phyloP scores from a whole-genome alignment of 2,797 vertebrate genomes.

The Pseudochirops corinnae region DNA sequence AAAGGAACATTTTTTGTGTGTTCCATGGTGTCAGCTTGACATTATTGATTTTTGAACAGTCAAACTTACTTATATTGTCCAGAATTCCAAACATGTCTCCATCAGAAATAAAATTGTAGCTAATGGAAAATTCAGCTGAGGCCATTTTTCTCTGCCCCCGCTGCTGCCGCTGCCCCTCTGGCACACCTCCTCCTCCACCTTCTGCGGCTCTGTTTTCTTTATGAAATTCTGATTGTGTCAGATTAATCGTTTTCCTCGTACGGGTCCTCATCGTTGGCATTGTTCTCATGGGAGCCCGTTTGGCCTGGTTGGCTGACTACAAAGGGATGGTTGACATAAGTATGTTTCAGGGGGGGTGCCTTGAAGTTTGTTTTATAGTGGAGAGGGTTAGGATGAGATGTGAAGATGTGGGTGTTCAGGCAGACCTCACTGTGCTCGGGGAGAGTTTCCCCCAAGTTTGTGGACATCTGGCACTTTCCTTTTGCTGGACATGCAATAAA shows the following conservation, averaged over 20 bases:
- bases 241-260: slow-evolving; percentile 55
- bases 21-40: slow-evolving; percentile 85
- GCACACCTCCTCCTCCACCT: slow-evolving; percentile 16
- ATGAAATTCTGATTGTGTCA: slow-evolving; percentile 69
- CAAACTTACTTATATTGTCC: slow-evolving; percentile 85
- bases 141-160: slow-evolving; percentile 63
- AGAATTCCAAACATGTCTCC: slow-evolving; percentile 86
- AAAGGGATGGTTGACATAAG: neutral
- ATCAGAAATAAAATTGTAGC: slow-evolving; percentile 84
- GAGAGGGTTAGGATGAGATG: neutral
- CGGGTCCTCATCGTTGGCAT: neutral
- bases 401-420: neutral
- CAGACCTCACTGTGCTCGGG: neutral
- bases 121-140: slow-evolving; percentile 84
- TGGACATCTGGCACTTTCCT: neutral
- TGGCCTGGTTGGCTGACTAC: neutral
- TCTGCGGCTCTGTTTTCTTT: neutral
- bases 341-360: neutral
- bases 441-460: neutral
- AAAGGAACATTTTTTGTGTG: slow-evolving; percentile 84
- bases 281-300: neutral
- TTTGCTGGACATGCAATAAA: slow-evolving; percentile 1
- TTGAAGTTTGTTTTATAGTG: neutral
- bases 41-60: slow-evolving; percentile 88
- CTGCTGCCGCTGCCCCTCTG: slow-evolving; percentile 35